Percentiles rank a stretch among this genome's conserved stretches.
Conservation (phyloP, 2,888 invertebrate species). For the Andrena bucephala region DNA sequence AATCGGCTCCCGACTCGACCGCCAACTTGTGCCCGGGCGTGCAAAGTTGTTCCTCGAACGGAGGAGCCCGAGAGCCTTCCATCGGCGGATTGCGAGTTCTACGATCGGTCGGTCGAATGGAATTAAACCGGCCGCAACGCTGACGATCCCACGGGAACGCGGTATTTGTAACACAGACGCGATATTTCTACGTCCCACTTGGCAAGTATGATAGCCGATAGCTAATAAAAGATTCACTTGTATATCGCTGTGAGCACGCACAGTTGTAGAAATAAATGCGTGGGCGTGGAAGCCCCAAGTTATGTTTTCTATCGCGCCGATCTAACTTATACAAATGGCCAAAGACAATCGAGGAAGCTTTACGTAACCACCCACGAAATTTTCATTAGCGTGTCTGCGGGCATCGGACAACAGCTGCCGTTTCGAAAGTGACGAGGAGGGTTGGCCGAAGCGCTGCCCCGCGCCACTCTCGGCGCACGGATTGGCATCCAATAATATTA, state of each 20-base stretch:
- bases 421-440: background rate
- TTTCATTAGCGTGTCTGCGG: conserved; percentile 18
- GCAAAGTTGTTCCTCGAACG: conserved; percentile 35
- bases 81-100: background rate
- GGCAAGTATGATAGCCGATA: too few relatives aligned
- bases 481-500: conserved; percentile 35
- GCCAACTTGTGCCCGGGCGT: background rate
- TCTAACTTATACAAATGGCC: background rate
- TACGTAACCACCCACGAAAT: conserved; percentile 8
- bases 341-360: background rate
- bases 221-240: too few relatives aligned
- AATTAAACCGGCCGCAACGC: too few relatives aligned
- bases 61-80: background rate
- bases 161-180: too few relatives aligned
- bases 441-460: background rate
- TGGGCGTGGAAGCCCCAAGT: too few relatives aligned
- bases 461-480: conserved; percentile 4
- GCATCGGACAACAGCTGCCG: conserved; percentile 11
- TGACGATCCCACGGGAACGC: too few relatives aligned
- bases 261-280: too few relatives aligned
- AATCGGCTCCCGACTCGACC: conserved; percentile 3
- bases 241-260: too few relatives aligned
- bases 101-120: too few relatives aligned
- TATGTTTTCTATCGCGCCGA: background rate
- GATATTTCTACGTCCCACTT: too few relatives aligned